A percentile compares a stretch with the other conserved stretches of the same genome.
Conservation (phyloP, 2,113 vertebrate species). For the Eulemur rufifrons region DNA sequence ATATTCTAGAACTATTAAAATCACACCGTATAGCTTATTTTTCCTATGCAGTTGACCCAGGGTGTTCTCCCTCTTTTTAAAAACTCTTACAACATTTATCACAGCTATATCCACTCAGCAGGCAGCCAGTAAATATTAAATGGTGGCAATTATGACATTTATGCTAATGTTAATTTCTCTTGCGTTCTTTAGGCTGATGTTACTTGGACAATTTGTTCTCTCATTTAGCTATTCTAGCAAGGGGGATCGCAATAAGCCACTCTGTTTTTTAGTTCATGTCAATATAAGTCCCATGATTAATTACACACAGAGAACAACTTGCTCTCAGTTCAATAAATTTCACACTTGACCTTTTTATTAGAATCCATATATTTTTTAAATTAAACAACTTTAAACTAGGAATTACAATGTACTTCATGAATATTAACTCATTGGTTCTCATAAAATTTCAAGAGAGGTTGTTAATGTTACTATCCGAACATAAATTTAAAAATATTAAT, state of each 20-base stretch:
- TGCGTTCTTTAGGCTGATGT: background rate
- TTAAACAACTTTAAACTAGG: background rate
- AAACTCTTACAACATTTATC: background rate
- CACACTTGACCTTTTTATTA: constrained; percentile 48
- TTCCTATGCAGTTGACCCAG: background rate
- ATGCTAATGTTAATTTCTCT: background rate
- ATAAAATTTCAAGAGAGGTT: constrained; percentile 26
- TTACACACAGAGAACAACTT: background rate
- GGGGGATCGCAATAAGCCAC: background rate
- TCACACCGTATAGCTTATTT: background rate
- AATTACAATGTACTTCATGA: background rate
- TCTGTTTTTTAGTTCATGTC: background rate
- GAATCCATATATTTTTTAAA: constrained; percentile 21
- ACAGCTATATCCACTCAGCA: background rate
- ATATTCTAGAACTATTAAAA: background rate
- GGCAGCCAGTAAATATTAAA: background rate
- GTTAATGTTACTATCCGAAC: background rate
- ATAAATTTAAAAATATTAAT: background rate
- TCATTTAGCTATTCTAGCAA: background rate
- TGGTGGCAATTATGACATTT: background rate
- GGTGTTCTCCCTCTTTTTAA: background rate
- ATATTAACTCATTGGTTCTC: background rate
- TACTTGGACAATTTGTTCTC: background rate
- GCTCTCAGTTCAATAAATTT: constrained; percentile 33
- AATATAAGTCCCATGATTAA: background rate